These are phyloP conservation scores for Zhengitettix transpicula DNA, from an alignment of 2,888 invertebrate species.

Conservation along the genomic window DNA sequence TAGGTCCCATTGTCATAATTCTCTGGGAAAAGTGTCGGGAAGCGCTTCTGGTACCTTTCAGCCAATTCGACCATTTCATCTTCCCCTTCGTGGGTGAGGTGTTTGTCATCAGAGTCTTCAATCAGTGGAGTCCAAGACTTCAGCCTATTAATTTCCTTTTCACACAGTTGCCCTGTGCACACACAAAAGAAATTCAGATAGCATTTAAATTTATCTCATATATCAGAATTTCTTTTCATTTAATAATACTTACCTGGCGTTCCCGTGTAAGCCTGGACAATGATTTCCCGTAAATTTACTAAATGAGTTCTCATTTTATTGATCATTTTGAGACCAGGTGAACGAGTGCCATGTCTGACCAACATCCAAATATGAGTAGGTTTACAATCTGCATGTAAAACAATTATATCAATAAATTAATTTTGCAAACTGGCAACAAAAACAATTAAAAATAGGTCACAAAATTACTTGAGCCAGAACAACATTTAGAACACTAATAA, in stretches of 20 bases:
- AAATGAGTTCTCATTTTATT: slow-evolving; percentile 33
- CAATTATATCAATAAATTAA: too few species aligned
- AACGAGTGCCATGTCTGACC: slow-evolving; percentile 61
- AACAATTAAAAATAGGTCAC: too few species aligned
- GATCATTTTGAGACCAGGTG: slow-evolving; percentile 44
- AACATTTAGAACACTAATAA: too few species aligned
- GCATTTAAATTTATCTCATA: slow-evolving; percentile 13
- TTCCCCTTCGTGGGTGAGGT: slow-evolving; percentile 53
- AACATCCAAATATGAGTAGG: slow-evolving; percentile 57
- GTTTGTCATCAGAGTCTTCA: slow-evolving; percentile 35
- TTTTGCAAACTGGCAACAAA: too few species aligned
- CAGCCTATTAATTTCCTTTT: slow-evolving; percentile 29
- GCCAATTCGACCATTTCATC: slow-evolving; percentile 57
- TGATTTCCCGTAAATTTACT: slow-evolving; percentile 32
- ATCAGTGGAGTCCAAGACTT: slow-evolving; percentile 41
- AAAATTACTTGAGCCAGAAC: too few species aligned
- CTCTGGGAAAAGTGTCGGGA: slow-evolving; percentile 43
- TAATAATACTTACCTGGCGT: slow-evolving; percentile 35
- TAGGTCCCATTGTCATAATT: slow-evolving; percentile 42
- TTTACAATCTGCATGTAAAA: slow-evolving; percentile 35
- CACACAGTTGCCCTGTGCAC: slow-evolving; percentile 25
- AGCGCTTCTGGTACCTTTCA: slow-evolving; percentile 54
- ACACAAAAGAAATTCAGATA: background rate
- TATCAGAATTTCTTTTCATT: background rate
- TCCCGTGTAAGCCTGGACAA: slow-evolving; percentile 31